A percentile compares a stretch with the other conserved stretches of the same genome.
Conservation (phyloP, 2,797 vertebrate genomes). For the Erpetoichthys calabaricus region DNA sequence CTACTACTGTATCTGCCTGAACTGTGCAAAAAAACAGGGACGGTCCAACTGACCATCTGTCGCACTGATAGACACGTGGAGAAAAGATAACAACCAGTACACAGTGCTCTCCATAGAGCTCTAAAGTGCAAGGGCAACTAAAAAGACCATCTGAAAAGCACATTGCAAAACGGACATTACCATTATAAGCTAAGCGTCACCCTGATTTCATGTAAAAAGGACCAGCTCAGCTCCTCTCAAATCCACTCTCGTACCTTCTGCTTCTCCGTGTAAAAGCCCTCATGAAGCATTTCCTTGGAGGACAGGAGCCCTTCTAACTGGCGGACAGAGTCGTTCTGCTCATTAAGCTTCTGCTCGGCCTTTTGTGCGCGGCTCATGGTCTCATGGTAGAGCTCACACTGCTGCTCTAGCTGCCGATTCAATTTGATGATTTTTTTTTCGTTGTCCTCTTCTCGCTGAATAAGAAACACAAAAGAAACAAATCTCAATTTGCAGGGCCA, state of each 20-base stretch:
- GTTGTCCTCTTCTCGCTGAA: background rate
- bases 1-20: no score
- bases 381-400: constrained; percentile 11
- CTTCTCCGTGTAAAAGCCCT: constrained; percentile 14
- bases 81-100: no score
- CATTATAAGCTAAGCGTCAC: no score
- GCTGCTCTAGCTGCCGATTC: constrained; percentile 12
- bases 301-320: constrained; percentile 14
- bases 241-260: constrained; percentile 16
- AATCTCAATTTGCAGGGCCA: background rate
- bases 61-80: no score
- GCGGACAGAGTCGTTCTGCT: constrained; percentile 15
- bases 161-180: no score
- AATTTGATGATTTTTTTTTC: constrained; percentile 9
- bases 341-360: constrained; percentile 11
- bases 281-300: constrained; percentile 15
- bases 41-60: no score
- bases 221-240: no score
- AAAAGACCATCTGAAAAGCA: no score
- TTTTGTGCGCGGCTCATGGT: constrained; percentile 8
- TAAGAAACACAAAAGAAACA: background rate
- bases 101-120: no score
- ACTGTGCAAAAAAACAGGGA: no score
- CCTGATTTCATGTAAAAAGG: no score
- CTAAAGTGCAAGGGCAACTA: no score